Base-by-base conservation (phyloP, 2,797 vertebrate genomes). In the Enteromius afrohamiltoni region DNA sequence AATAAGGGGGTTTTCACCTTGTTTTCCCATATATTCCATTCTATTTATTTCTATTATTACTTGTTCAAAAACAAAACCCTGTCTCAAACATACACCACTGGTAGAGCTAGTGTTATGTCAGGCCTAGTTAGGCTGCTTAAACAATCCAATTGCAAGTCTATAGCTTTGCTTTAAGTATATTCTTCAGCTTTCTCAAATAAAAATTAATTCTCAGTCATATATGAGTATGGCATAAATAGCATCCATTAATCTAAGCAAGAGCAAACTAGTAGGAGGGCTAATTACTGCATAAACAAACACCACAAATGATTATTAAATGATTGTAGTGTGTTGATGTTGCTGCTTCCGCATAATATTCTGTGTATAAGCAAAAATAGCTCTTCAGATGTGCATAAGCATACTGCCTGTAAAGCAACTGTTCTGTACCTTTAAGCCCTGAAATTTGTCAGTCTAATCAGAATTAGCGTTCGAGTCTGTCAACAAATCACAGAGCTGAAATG, bases 301-400 rank as follows among this genome's bases (percentile, higher is more conserved):
- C 37, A 53, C 75, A 53, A 83, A 40, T 65, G 60, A 82, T 75
- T 81, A 81, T 81, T 81, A 75, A 76, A 67, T 75, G n/a, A 83
- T 76, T 67, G 71, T 82, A 23, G 51, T n/a, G n/a, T 4, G 17
- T 26, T 64, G n/a, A 75, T 31, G 31, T n/a, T 71, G 53, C 58
- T 75, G 69, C 70, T 40, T 3, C 37, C 3, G 14, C 26, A 82
- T 23, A 55, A 68, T 58, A 42, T 21, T 68, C 26, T 45, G 68
- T 40, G 62, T 71, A 45, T 10, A 11, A 23, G 70, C 79, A 62
- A 81, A 62, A 55, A 31, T 79, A 29, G 19, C 34, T 51, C 7
- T 51, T 37, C 13, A 53, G 42, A 79, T n/a, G 58, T 11, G 37
- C 51, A 47, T 31, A 31, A 42, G 0, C 3, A 40, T 23, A 42